Evolutionary conservation across 2,797 vertebrate species (phyloP).

Genomic region (Gastrophryne carolinensis): DNA sequence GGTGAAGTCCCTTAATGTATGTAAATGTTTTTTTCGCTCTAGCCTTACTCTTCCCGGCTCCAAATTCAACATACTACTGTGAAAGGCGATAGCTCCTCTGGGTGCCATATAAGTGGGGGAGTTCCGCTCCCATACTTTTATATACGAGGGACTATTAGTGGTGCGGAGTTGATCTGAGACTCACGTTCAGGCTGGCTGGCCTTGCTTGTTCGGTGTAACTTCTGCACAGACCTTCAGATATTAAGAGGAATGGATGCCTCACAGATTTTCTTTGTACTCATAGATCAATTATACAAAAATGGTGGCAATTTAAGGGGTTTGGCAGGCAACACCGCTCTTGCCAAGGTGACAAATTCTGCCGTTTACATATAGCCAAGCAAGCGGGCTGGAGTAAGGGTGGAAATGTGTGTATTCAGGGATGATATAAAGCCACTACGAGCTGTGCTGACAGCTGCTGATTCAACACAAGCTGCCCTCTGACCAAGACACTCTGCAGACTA

Average conservation of each 20-base stretch:
- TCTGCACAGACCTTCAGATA: slow-evolving; percentile 42
- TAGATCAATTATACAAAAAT: slow-evolving; percentile 46
- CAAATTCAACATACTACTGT: neutral
- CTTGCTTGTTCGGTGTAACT: neutral
- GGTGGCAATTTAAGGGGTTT: slow-evolving; percentile 42
- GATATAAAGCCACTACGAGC: slow-evolving; percentile 41
- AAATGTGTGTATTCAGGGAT: slow-evolving; percentile 25
- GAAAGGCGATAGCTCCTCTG: slow-evolving; percentile 28
- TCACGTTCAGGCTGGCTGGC: neutral
- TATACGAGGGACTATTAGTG: slow-evolving; percentile 8
- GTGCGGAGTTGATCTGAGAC: neutral
- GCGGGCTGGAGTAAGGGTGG: neutral
- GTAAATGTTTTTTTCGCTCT: slow-evolving; percentile 21
- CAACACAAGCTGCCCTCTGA: slow-evolving; percentile 28
- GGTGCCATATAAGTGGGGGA: slow-evolving; percentile 4
- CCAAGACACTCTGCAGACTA: slow-evolving; percentile 19
- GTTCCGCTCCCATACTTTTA: slow-evolving; percentile 25
- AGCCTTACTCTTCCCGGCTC: slow-evolving; percentile 10
- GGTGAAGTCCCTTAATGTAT: slow-evolving; percentile 30
- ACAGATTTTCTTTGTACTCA: slow-evolving; percentile 37
- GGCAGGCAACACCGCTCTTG: slow-evolving; percentile 37
- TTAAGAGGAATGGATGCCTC: slow-evolving; percentile 43
- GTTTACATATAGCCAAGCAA: slow-evolving; percentile 47
- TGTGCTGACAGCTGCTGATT: slow-evolving; percentile 46
- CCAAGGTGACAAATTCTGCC: slow-evolving; percentile 49